Conservation (phyloP, 2,113 vertebrate genomes). For the Eurystomus gularis region DNA sequence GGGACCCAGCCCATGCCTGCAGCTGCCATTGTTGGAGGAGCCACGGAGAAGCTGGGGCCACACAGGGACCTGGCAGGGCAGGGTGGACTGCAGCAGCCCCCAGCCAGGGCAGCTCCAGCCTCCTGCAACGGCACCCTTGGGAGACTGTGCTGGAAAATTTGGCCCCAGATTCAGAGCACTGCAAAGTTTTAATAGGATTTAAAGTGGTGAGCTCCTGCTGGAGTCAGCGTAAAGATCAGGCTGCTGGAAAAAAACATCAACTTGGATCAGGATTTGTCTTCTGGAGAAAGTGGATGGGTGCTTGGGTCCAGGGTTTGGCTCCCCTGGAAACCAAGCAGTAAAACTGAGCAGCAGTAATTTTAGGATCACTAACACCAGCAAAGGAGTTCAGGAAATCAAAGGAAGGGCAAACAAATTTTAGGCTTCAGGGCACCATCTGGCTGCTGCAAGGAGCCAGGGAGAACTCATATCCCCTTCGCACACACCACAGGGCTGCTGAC, state of each 20-base stretch:
- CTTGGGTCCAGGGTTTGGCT: neutral
- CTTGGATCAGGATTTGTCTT: neutral
- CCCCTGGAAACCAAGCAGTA: neutral
- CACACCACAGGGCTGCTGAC: neutral
- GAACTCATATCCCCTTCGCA: neutral
- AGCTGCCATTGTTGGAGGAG: fast-evolving
- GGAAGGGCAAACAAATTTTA: neutral
- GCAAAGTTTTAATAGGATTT: neutral
- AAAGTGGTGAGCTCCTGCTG: neutral
- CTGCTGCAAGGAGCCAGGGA: neutral
- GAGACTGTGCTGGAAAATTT: neutral
- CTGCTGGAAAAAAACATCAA: neutral
- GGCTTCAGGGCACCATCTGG: constrained; percentile 34
- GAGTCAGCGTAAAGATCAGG: neutral
- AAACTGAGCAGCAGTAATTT: neutral
- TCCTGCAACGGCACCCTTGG: too few species aligned
- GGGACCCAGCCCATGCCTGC: neutral
- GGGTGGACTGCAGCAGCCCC: neutral
- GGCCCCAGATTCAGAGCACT: fast-evolving
- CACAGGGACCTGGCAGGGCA: neutral
- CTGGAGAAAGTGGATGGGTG: neutral
- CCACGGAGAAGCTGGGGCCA: neutral
- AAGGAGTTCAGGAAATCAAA: neutral
- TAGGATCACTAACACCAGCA: neutral
- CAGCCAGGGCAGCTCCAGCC: neutral